Base-by-base conservation (phyloP, 2,797 vertebrate species). In the Staurois parvus region DNA sequence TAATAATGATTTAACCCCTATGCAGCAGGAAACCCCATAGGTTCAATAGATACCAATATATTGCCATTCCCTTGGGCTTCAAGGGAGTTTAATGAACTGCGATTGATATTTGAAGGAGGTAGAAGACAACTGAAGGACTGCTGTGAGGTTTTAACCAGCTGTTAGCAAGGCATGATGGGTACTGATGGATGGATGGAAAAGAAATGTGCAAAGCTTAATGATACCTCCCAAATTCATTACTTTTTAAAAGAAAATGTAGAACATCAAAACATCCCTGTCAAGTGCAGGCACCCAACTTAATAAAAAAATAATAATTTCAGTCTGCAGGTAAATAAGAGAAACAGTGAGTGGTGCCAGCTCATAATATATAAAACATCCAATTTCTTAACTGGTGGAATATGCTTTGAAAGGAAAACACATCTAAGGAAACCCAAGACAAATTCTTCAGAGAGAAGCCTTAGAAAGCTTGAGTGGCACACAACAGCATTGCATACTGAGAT, bases 1-100 rank as follows among this genome's bases (percentile, higher is more conserved):
- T 79, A 34, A 79, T 84, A 79, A 84, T 84, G 76, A 48, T 84
- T 84, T 79, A 84, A 84, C 83, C 83, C 75, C 12, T 79, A 73
- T 17, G 37, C 34, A 15, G 11, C 69, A 24, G 30, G n/a, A 84
- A 37, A 28, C 7, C 26, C 48, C 17, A 59, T 42, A 4, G 48
- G 40, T 77, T 70, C 37, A 26, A 28, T 48, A 42, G 24, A 59
- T 37, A 59, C 79, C 79, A 70, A 77, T 28, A n/a, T 17, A 26
- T 45, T 21, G 12, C 76, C 29, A 19, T 72, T 73, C 75, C 83
- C 76, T 37, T 72, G 59, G 69, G 64, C 83, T 78, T 70, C 66
- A 26, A 34, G 29, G n/a, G 64, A 37, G 74, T 62, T 84, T 77
- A 84, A 70, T 84, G 74, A 69, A 70, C 67, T 78, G 67, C 72